A percentile compares a stretch with the other conserved stretches of the same genome.
Evolutionary conservation across 1,140 invertebrate species (phyloP).

Genomic region (Drosophila repletoides): DNA sequence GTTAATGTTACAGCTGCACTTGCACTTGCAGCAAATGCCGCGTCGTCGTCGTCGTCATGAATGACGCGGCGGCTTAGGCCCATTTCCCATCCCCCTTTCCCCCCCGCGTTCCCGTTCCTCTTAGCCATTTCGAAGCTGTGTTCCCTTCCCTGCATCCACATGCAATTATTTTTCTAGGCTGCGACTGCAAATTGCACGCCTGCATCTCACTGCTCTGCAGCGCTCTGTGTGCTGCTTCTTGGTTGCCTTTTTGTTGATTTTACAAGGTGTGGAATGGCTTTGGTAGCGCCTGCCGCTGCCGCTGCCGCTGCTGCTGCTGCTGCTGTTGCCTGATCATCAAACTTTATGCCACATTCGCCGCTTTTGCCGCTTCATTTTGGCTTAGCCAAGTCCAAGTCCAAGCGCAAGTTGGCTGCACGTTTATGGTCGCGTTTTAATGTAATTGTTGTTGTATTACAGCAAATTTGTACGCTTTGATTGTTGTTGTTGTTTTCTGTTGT

Average conservation of each 20-base stretch:
- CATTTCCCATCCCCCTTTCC: slow-evolving; percentile 6
- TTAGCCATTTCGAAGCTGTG: slow-evolving; percentile 16
- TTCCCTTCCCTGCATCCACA: slow-evolving; percentile 40
- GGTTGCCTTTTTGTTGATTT: slow-evolving; percentile 74
- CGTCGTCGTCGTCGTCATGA: slow-evolving; percentile 65
- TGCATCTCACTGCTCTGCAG: slow-evolving; percentile 36
- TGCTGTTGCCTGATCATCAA: slow-evolving; percentile 55
- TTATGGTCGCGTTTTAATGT: slow-evolving; percentile 81
- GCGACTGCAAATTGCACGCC: slow-evolving; percentile 72
- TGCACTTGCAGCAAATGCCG: slow-evolving; percentile 71
- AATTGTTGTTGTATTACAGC: slow-evolving; percentile 80
- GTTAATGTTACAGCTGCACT: slow-evolving; percentile 79
- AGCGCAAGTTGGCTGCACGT: slow-evolving; percentile 47
- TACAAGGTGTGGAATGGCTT: slow-evolving; percentile 80
- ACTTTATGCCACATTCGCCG: slow-evolving; percentile 34
- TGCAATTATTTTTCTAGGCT: slow-evolving; percentile 80
- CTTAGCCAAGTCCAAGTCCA: no score
- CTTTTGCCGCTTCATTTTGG: slow-evolving; percentile 24
- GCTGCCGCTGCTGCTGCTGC: slow-evolving; percentile 4
- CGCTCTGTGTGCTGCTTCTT: slow-evolving; percentile 41
- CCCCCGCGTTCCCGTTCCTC: slow-evolving; percentile 5
- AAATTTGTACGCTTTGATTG: slow-evolving; percentile 70
- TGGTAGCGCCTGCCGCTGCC: slow-evolving; percentile 65
- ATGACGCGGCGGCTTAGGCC: slow-evolving; percentile 65
- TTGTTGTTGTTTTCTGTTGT: slow-evolving; percentile 41